Conservation (phyloP, 2,113 vertebrate genomes). For the Clupea harengus region DNA sequence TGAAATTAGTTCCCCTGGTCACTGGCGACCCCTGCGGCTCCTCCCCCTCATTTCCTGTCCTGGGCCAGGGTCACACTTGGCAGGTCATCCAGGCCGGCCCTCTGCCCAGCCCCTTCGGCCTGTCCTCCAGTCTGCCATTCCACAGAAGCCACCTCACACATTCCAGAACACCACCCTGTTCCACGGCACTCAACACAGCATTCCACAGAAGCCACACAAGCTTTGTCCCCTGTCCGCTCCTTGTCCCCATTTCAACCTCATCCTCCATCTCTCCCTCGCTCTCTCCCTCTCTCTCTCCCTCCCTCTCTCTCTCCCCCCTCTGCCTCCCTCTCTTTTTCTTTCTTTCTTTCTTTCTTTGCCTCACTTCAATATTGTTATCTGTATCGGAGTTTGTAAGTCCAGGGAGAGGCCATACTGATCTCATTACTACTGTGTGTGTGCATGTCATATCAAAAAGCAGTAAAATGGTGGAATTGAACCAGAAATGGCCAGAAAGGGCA, state of each 20-base stretch:
- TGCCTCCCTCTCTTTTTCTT: neutral
- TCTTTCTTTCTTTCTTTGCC: neutral
- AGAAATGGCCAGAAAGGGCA: no score
- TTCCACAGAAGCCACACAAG: neutral
- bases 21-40: conserved; percentile 17
- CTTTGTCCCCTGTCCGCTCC: neutral
- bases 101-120: neutral
- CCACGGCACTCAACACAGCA: neutral
- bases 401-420: no score
- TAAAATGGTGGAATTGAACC: no score
- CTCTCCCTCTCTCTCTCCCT: no score
- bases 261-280: neutral
- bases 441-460: no score
- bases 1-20: conserved; percentile 46
- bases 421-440: no score
- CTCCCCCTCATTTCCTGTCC: conserved; percentile 37
- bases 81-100: neutral
- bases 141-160: neutral
- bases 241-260: neutral
- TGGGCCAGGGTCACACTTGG: conserved; percentile 29
- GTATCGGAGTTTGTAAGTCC: neutral
- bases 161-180: neutral
- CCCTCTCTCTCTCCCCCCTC: neutral
- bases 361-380: neutral
- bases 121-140: neutral